Percentiles rank a stretch among this genome's conserved stretches.
Evolutionary conservation across 1,140 invertebrate genomes (phyloP).

Genomic region (Antheraea mylitta): DNA sequence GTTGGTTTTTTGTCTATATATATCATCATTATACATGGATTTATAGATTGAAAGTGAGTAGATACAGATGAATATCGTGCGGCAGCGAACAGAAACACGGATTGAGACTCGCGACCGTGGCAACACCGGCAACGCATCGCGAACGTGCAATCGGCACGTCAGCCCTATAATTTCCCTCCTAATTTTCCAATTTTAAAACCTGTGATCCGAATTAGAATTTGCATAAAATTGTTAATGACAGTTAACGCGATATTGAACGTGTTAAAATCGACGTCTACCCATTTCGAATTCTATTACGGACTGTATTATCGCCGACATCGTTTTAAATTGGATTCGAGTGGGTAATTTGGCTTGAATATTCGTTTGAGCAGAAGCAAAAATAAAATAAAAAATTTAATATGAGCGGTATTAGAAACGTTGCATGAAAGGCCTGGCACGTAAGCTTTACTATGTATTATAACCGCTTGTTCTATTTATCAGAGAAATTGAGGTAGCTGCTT

Average conservation of each 20-base stretch:
- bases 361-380: conserved; percentile 27
- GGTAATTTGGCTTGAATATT: conserved; percentile 32
- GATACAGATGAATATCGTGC: conserved; percentile 3
- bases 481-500: neutral
- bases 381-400: conserved; percentile 21
- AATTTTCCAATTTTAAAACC: conserved; percentile 54
- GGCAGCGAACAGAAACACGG: neutral
- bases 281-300: conserved; percentile 38
- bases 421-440: conserved; percentile 21
- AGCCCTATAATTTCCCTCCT: conserved; percentile 60
- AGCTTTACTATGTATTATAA: conserved; percentile 14
- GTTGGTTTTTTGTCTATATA: too few species aligned
- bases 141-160: conserved; percentile 49
- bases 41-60: neutral
- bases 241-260: conserved; percentile 53
- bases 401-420: conserved; percentile 24
- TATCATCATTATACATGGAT: too few species aligned
- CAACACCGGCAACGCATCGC: conserved; percentile 37
- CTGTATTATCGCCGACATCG: conserved; percentile 34
- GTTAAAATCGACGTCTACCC: conserved; percentile 49
- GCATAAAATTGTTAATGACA: conserved; percentile 65
- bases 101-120: conserved; percentile 9
- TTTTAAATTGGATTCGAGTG: conserved; percentile 30
- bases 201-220: conserved; percentile 59
- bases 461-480: neutral